A percentile compares a stretch with the other conserved stretches of the same genome.
These are phyloP conservation scores for Scaptomyza cyrtandrae DNA, from an alignment of 2,888 invertebrate species.

Conservation along the genomic window DNA sequence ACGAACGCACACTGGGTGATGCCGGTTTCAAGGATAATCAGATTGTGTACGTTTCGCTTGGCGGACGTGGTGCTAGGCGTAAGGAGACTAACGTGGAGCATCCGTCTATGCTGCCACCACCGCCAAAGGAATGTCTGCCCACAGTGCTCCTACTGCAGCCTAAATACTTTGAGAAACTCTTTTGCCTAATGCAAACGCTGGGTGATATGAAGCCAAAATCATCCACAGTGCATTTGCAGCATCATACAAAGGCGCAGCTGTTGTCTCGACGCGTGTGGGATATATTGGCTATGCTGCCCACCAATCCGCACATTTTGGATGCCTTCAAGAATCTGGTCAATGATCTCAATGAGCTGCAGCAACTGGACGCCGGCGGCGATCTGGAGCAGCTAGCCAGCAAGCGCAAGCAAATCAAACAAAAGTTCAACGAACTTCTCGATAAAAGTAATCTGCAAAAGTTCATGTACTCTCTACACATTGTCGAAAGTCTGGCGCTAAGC, in stretches of 20 bases:
- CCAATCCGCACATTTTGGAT: constrained; percentile 93
- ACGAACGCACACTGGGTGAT: constrained; percentile 95
- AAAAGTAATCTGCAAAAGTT: constrained; percentile 96
- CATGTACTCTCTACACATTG: constrained; percentile 97
- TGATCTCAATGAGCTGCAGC: constrained; percentile 78
- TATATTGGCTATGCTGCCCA: constrained; percentile 94
- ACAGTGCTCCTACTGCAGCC: constrained; percentile 93
- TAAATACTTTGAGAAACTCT: constrained; percentile 95
- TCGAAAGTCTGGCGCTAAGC: constrained; percentile 88
- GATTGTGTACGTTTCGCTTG: constrained; percentile 96
- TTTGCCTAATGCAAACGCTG: constrained; percentile 94
- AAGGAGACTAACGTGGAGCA: constrained; percentile 87
- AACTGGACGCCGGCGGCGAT: constrained; percentile 45
- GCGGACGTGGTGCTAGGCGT: constrained; percentile 87
- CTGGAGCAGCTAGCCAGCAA: constrained; percentile 79
- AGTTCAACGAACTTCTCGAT: constrained; percentile 91
- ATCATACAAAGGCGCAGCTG: constrained; percentile 94
- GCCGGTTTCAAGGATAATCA: constrained; percentile 97
- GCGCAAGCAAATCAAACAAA: constrained; percentile 82
- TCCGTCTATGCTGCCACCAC: constrained; percentile 93
- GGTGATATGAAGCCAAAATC: constrained; percentile 93
- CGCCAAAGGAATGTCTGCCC: constrained; percentile 93
- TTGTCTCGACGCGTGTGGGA: constrained; percentile 97
- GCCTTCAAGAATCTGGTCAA: constrained; percentile 89
- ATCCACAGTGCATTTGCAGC: constrained; percentile 86